Evolutionary conservation across 53 echinoderm and acorn worm species (phyloP).

Genomic region (Astropecten irregularis): DNA sequence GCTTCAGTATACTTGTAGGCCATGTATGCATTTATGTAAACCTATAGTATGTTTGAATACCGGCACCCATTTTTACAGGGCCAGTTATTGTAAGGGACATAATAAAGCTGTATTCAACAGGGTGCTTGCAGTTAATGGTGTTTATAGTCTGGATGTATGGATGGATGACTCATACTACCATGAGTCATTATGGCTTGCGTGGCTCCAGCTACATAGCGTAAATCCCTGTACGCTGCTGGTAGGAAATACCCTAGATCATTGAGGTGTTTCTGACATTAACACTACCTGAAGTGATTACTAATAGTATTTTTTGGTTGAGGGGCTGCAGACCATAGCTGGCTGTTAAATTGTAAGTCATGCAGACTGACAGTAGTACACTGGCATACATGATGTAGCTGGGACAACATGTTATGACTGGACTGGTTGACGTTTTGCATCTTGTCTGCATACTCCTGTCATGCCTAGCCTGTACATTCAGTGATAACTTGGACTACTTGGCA

Average conservation of each 20-base stretch:
- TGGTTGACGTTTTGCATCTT: not conserved
- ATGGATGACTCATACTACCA: conserved; percentile 27
- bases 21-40: too few species aligned
- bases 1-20: too few species aligned
- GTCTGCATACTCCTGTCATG: too few species aligned
- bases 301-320: conserved; percentile 2
- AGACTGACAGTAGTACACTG: too few species aligned
- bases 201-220: not conserved
- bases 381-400: too few species aligned
- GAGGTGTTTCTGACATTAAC: not conserved
- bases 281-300: not conserved
- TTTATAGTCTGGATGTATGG: not conserved
- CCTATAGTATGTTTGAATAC: too few species aligned
- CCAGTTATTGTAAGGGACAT: too few species aligned
- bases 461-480: too few species aligned
- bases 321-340: conserved; percentile 1
- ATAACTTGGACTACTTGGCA: too few species aligned
- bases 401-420: not conserved
- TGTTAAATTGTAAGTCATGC: too few species aligned
- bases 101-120: not conserved
- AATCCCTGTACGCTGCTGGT: too few species aligned
- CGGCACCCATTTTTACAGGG: too few species aligned
- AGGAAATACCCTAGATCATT: conserved; percentile 30
- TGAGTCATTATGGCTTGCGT: conserved; percentile 53
- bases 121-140: not conserved